Evolutionary conservation across 35 echinoderm and acorn worm genomes (phyloP), one percentile per base, ranked within the genome.

Genomic region (Patiria miniata): DNA sequence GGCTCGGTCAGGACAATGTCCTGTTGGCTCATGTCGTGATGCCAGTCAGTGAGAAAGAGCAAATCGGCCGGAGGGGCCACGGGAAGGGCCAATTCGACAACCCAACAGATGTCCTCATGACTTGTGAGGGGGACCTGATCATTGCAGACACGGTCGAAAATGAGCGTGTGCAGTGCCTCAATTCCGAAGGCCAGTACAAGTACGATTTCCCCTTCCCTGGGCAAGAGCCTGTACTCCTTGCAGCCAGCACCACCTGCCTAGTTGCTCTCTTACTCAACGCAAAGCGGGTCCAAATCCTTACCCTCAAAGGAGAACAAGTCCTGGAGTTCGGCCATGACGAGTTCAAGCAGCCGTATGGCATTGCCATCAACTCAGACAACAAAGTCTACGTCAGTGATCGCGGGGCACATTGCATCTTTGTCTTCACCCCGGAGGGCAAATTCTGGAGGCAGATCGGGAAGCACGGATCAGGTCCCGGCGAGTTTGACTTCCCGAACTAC

Each of bases 121-220:
- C 78, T 42, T 79, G 51, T 37, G 61, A 80, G 4, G 93, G 93
- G 0, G 85, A 90, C 52, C 86, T 91, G 40, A 91, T 91, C 65
- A 88, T 95, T 1, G 93, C 93, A 1, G 93, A 95, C 77, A 91
- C 93, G 0, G 93, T 95, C 32, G 93, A 95, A 61, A 95, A 91
- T 50, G 47, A 83, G 15, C 79, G 93, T 30, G 83, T 95, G 50
- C 93, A 95, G 52, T 65, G 78, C 58, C 87, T 91, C 59, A 76
- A 78, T 1, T 68, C 93, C 28, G 89, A 91, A 30, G 93, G 93
- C 34, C 85, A 59, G 2, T 91, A 82, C 78, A 54, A 89, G 9
- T 40, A 73, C 21, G 85, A 80, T 21, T 91, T 95, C 37, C 38
- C 83, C 32, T 89, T 95, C 16, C 80, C 83, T 2, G 78, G 81